Evolutionary conservation across 2,888 invertebrate genomes (phyloP).

Genomic region (Lymantria dispar): DNA sequence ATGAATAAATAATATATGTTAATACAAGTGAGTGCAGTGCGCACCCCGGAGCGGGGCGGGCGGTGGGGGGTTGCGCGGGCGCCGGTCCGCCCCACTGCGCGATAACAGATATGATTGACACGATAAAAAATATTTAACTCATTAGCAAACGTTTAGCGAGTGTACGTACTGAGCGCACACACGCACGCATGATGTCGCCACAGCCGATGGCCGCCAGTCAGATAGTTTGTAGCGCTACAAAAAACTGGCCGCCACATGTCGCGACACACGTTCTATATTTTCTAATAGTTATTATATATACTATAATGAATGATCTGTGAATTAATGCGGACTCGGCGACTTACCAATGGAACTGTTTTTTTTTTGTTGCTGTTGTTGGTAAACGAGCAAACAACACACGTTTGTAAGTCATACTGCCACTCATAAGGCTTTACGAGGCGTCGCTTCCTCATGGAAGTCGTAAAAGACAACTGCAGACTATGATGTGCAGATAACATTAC

Average conservation of each 20-base stretch:
- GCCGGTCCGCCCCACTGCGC: slow-evolving; percentile 27
- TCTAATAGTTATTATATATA: slow-evolving; percentile 31
- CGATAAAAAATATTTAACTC: slow-evolving; percentile 45
- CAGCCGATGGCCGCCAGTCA: slow-evolving; percentile 23
- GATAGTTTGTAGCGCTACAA: slow-evolving; percentile 38
- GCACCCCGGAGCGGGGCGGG: not conserved
- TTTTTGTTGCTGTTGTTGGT: no score
- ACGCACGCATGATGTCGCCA: slow-evolving; percentile 32
- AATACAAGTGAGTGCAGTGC: no score
- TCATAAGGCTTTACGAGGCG: no score
- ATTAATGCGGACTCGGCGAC: no score
- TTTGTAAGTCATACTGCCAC: no score
- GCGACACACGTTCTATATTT: slow-evolving; percentile 27
- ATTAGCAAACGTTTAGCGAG: slow-evolving; percentile 33
- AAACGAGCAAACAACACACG: no score
- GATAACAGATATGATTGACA: slow-evolving; percentile 46
- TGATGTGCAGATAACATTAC: no score
- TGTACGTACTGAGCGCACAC: slow-evolving; percentile 21
- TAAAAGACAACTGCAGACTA: no score
- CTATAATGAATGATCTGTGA: no score
- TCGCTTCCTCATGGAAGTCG: no score
- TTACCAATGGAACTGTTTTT: no score
- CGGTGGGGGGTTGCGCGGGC: slow-evolving; percentile 18
- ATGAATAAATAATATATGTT: no score
- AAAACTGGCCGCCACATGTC: slow-evolving; percentile 32